These are phyloP conservation scores for Chironomus tepperi DNA, from an alignment of 1,140 invertebrate genomes.

Conservation along the genomic window DNA sequence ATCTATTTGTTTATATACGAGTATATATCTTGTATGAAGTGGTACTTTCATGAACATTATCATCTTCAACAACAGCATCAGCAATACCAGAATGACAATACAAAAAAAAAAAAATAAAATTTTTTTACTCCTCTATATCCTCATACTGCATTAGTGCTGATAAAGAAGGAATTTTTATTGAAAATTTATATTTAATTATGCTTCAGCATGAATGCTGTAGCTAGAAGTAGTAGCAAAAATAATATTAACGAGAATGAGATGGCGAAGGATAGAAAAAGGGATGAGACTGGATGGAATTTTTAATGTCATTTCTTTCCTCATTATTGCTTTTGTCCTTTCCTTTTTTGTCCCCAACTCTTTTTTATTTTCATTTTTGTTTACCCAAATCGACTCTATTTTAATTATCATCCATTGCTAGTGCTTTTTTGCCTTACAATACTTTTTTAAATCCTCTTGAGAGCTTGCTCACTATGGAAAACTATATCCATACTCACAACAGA, in stretches of 20 bases:
- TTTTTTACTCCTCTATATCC: neutral
- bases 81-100: neutral
- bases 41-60: no score
- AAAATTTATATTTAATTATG: conserved; percentile 23
- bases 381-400: conserved; percentile 8
- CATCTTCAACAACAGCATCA: neutral
- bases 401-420: neutral
- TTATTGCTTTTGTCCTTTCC: neutral
- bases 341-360: neutral
- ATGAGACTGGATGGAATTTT: conserved; percentile 13
- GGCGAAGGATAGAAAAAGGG: neutral
- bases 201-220: neutral
- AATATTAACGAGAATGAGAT: no score
- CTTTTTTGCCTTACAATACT: neutral
- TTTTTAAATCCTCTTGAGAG: neutral
- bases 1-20: no score
- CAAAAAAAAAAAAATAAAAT: neutral
- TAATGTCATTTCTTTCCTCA: neutral
- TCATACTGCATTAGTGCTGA: conserved; percentile 16
- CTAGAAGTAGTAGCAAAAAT: no score
- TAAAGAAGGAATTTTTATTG: conserved; percentile 16
- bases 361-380: neutral
- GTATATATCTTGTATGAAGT: no score
- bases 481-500: neutral
- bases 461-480: neutral